Base-by-base conservation (phyloP, 2,888 invertebrate species). In the Toxonevra muliebris region DNA sequence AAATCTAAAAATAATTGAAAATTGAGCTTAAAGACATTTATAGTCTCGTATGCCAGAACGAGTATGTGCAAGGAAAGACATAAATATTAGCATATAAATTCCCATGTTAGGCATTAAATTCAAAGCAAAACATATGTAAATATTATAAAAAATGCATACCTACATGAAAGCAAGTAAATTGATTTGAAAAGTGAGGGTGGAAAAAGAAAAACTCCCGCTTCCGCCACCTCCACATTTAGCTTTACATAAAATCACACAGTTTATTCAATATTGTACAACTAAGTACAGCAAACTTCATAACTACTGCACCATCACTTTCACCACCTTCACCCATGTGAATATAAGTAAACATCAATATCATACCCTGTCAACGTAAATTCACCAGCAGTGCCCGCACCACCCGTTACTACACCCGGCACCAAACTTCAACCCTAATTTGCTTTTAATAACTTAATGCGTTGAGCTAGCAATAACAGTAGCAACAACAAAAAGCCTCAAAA, bases 371-470 rank as follows among this genome's bases (percentile, higher is more conserved):
- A 42, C 41, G 42, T 54, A 61, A 45, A 19, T 5, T 10, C 20
- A 48, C 43, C 20, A 13, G 19, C 17, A n/a, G 5, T 9, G 17
- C 13, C 20, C 52, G 3, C 40, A 40, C n/a, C 20, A 48, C 43
- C 15, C n/a, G 19, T 50, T 10, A 13, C 40, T 48, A 4, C 10
- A 9, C 17, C 11, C 43, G 45, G 20, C 19, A 43, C 10, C 8
- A 59, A 65, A 30, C 53, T 61, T 74, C 74, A 80, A 81, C 80
- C 81, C 82, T 81, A 82, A 81, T 81, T 79, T 80, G 77, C 76
- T 80, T 82, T 82, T 81, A 81, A 81, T 81, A 82, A 81, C 82
- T 81, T 80, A 77, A 79, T 79, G 76, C 74, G 71, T 59, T 53
- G 54, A 17, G 69, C 20, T 41, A 48, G 69, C 69, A 68, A 45